Evolutionary conservation across 2,113 vertebrate genomes (phyloP), one percentile per base, ranked within the genome.

Genomic region (Sceloporus undulatus): DNA sequence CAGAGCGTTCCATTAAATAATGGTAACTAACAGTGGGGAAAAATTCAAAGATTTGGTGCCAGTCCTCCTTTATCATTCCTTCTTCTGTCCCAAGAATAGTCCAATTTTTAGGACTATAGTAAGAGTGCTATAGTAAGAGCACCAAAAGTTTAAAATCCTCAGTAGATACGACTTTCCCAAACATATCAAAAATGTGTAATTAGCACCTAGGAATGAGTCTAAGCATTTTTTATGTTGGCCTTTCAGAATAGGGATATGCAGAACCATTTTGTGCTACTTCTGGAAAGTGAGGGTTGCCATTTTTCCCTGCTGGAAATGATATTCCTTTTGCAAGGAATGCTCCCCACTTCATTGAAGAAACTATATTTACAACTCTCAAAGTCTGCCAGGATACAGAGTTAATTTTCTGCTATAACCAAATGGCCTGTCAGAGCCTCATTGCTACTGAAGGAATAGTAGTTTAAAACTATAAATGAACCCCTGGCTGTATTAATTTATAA

Each of bases 401-500:
- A 62, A 2, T 52, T n/a, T 88, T 68, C n/a, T 78, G n/a, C n/a
- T 70, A 77, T 70, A 78, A 27, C 42, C 80, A 66, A 82, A 82
- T 59, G 75, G 62, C 73, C 48, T 78, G 74, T 56, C 68, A 83
- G 14, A 85, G 59, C 18, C 27, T 40, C 66, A 52, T 23, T 10
- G 34, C 89, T 90, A 91, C 90, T 88, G 23, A 23, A 73, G 79
- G 14, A 88, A 70, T 66, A 90, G 90, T 2, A 7, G 85, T 91
- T 88, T 91, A 89, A 79, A 87, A 87, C 70, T 91, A 59, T 89
- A 93, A 84, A 93, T 95, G 92, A 0, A 25, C 34, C 92, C 95
- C 93, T 94, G 87, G 82, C 94, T 94, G 92, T 92, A 90, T 94
- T 94, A 92, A 94, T 95, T 95, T 94, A 94, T 91, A 92, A 94